Evolutionary conservation across 2,888 invertebrate species (phyloP).

Genomic region (Heterodera filipjevi): DNA sequence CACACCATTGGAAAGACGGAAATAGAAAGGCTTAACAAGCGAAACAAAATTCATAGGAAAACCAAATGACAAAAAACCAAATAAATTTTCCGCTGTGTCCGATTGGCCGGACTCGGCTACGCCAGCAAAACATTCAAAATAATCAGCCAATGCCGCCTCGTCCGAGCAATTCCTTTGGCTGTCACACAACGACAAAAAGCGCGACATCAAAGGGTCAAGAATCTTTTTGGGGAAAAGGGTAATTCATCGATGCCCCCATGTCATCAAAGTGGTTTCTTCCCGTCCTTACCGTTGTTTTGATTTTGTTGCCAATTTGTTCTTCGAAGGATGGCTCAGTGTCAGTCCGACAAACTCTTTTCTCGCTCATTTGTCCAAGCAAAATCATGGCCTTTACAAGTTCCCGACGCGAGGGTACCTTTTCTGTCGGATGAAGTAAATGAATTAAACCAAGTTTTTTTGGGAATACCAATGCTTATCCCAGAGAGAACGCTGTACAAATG

Average conservation of each 20-base stretch:
- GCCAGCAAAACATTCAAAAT: conserved; percentile 36
- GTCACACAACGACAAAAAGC: conserved; percentile 37
- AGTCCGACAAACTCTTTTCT: conserved; percentile 43
- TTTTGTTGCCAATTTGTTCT: conserved; percentile 34
- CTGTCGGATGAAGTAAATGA: not conserved
- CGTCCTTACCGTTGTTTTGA: conserved; percentile 48
- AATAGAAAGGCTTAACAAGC: conserved; percentile 27
- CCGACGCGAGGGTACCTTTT: conserved; percentile 70
- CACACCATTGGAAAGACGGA: conserved; percentile 30
- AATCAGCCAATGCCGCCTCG: conserved; percentile 75
- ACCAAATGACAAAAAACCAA: conserved; percentile 67
- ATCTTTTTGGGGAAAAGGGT: conserved; percentile 43
- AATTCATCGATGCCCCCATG: too few relatives aligned
- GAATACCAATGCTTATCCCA: conserved; percentile 27
- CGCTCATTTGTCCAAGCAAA: conserved; percentile 65
- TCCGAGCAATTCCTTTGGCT: conserved; percentile 65
- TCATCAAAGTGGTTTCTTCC: not conserved
- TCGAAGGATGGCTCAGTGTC: not conserved
- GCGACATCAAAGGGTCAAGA: conserved; percentile 49
- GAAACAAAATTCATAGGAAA: not conserved
- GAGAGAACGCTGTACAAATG: conserved; percentile 39
- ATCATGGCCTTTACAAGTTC: conserved; percentile 78
- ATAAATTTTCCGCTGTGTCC: conserved; percentile 68
- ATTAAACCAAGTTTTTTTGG: not conserved
- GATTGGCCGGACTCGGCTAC: conserved; percentile 73